Conservation (phyloP, 2,888 invertebrate species). For the Lithodes maja region DNA sequence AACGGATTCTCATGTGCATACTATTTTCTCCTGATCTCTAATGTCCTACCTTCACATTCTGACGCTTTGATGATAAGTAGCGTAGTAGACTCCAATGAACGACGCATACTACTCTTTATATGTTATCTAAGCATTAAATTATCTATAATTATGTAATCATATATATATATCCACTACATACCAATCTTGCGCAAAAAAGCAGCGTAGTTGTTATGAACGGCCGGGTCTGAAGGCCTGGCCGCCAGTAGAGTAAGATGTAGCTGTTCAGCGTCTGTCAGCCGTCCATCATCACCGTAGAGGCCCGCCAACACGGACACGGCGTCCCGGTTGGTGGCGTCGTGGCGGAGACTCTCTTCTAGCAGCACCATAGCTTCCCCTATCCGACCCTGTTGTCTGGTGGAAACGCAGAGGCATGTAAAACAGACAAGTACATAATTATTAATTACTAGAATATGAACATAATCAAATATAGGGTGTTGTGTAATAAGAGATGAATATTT, state of each 20-base stretch:
- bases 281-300: conserved; percentile 46
- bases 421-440: not conserved
- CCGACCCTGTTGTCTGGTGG: conserved; percentile 46
- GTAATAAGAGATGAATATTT: too few relatives aligned
- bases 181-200: conserved; percentile 51
- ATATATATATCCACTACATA: not conserved
- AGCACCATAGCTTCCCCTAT: conserved; percentile 40
- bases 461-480: too few relatives aligned
- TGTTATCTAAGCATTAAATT: too few relatives aligned
- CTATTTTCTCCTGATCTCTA: too few relatives aligned
- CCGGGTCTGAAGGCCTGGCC: conserved; percentile 34
- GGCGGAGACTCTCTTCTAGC: not conserved
- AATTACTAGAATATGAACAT: too few relatives aligned
- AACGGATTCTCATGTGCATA: too few relatives aligned
- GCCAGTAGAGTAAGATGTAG: conserved; percentile 44
- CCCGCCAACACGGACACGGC: conserved; percentile 53
- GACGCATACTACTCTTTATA: too few relatives aligned
- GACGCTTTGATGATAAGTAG: too few relatives aligned
- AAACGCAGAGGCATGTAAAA: not conserved
- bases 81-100: too few relatives aligned
- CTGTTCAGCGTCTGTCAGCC: conserved; percentile 31
- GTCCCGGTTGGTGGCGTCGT: conserved; percentile 53
- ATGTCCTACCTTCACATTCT: too few relatives aligned
- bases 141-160: too few relatives aligned
- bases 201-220: conserved; percentile 58